A percentile compares a stretch with the other conserved stretches of the same genome.
phyloP scores from a whole-genome alignment of 2,888 invertebrate species.

The Apamea crenata region DNA sequence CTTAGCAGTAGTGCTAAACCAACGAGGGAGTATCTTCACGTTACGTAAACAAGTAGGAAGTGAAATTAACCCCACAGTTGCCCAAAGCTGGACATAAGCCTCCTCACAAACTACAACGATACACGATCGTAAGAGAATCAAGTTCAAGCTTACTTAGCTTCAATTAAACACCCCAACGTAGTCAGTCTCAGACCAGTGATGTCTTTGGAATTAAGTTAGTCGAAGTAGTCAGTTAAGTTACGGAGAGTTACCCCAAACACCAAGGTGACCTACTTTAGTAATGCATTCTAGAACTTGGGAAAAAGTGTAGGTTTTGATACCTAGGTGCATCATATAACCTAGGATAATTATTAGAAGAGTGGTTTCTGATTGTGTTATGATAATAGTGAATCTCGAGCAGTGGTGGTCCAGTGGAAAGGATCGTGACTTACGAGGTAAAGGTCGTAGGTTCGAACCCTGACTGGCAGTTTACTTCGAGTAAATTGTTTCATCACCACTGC shows the following conservation, averaged over 20 bases:
- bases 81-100: neutral
- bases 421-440: too few relatives aligned
- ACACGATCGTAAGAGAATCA: constrained; percentile 2
- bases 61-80: neutral
- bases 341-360: neutral
- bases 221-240: constrained; percentile 22
- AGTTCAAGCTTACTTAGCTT: constrained; percentile 7
- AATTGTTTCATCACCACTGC: neutral
- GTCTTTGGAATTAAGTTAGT: constrained; percentile 29
- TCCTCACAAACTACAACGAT: neutral
- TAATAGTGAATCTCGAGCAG: too few relatives aligned
- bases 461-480: neutral
- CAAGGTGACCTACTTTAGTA: constrained; percentile 46
- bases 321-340: neutral
- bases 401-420: too few relatives aligned
- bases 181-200: constrained; percentile 27
- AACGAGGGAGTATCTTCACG: neutral
- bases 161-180: constrained; percentile 12
- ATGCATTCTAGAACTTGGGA: constrained; percentile 30
- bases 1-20: neutral
- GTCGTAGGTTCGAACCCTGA: too few relatives aligned
- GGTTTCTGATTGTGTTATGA: neutral
- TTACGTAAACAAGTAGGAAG: neutral
- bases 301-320: constrained; percentile 12
- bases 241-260: constrained; percentile 26